phyloP scores from a whole-genome alignment of 2,888 invertebrate genomes.

The Ophion ventricosus region DNA sequence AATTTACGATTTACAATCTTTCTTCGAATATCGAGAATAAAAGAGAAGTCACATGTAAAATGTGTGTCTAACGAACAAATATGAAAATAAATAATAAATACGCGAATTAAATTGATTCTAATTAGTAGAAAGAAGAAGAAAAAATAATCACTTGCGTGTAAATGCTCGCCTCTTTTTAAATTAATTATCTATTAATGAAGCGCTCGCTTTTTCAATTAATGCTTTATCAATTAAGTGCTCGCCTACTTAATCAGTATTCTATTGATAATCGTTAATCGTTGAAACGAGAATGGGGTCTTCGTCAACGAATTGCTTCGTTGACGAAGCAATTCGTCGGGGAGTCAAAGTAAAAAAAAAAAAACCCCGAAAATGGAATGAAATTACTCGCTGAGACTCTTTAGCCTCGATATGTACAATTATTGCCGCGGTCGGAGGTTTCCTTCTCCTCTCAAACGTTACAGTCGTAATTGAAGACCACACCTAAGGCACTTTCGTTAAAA shows the following conservation, averaged over 20 bases:
- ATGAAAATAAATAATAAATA: slow-evolving; percentile 46
- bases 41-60: neutral
- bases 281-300: neutral
- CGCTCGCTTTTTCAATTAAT: neutral
- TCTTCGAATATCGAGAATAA: slow-evolving; percentile 2
- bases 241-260: neutral
- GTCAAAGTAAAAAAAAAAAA: slow-evolving; percentile 1
- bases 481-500: slow-evolving; percentile 2
- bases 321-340: neutral
- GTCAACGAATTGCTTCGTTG: too few species aligned
- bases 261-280: neutral
- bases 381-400: slow-evolving; percentile 7
- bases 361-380: slow-evolving; percentile 34
- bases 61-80: neutral
- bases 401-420: slow-evolving; percentile 48
- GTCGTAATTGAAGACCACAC: slow-evolving; percentile 37
- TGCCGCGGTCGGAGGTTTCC: neutral
- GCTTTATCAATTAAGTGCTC: neutral
- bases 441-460: neutral
- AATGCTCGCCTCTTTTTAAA: neutral
- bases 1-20: slow-evolving; percentile 12
- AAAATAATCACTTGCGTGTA: neutral
- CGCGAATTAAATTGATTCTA: slow-evolving; percentile 4
- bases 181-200: neutral
- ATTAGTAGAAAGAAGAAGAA: slow-evolving; percentile 1